Evolutionary conservation across 2,888 invertebrate species (phyloP), one percentile per base, ranked within the genome.

Genomic region (Agonum fuliginosum): DNA sequence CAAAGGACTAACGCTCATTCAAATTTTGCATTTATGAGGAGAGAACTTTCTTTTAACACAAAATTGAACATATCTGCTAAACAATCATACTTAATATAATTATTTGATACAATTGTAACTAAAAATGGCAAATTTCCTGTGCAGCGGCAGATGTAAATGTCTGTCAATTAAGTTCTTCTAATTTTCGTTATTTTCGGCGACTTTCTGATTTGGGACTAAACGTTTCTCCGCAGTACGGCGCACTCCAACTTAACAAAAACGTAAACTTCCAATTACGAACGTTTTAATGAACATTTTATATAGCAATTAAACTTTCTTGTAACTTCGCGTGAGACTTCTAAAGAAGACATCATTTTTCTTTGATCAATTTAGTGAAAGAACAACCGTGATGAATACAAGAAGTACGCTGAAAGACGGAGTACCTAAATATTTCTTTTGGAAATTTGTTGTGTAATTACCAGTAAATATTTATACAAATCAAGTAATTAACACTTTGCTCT

Each of bases 271-370:
- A 77, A 77, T 77, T 77, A 77, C 54, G 77, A 58, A 77, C 77
- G 34, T 77, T 77, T 77, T 77, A 77, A 77, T 70, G 77, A 77
- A 77, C 77, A 77, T 77, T 77, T 77, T 69, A 77, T 77, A 70
- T 77, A 77, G 77, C 77, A 77, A 77, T 77, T 77, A 77, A 77
- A 77, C 77, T 77, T 70, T 77, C 70, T 58, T 77, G 70, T 51
- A 77, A 77, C 70, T 76, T 76, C 6, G 74, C 74, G 30, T 58
- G 34, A 46, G 74, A 76, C 67, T 77, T 69, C 77, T 75, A 51
- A 67, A 30, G 75, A 77, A 77, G 70, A 70, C 69, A 58, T 67
- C 34, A 77, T 77, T 77, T 77, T 77, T 70, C 77, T 77, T 77
- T 77, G 77, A 77, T 77, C 77, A 77, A 69, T 70, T 70, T 75